Evolutionary conservation across 1,140 invertebrate genomes (phyloP), one percentile per base, ranked within the genome.

Genomic region (Drosophila ohnishii): DNA sequence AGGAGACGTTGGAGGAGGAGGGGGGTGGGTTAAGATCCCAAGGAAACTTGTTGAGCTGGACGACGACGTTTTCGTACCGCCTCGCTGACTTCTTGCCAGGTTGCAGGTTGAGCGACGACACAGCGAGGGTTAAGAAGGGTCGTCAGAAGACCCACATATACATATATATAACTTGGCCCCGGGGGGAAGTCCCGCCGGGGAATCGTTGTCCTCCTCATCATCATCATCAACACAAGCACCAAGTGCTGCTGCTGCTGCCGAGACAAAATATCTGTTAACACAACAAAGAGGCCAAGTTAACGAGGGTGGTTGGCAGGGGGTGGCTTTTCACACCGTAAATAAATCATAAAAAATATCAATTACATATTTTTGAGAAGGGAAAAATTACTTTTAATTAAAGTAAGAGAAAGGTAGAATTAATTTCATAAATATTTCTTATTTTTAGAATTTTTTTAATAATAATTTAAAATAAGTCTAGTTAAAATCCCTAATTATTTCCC

Each of bases 1-100:
- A 80, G 81, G 64, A 16, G 37, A 32, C 25, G 13, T 45, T 35
- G 9, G 22, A 10, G 19, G 51, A 13, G 35, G 51, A 25, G 75
- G 50, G n/a, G 40, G 42, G 61, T 58, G 82, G 69, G 75, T 44
- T 67, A 53, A 35, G 45, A 14, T 51, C 25, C 35, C 51, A 25
- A 60, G 62, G 73, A 76, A 77, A 87, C 83, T 87, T 87, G 83
- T 87, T 87, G 83, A 87, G 80, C 84, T 86, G 78, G 55, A 48
- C 48, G 60, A 48, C 48, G 60, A 66, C 64, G 48, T 78, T 71
- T 71, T 56, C 80, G 78, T 83, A 65, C 75, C 75, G 84, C 83
- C 76, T 88, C 60, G 79, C 58, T 86, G 83, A 79, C 62, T 86
- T 82, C 61, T 76, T 63, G 51, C 59, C 65, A 51, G 40, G 40